Percentiles rank a stretch among this genome's conserved stretches.
Conservation (phyloP, 2,888 invertebrate species). For the Perizoma affinitatum region DNA sequence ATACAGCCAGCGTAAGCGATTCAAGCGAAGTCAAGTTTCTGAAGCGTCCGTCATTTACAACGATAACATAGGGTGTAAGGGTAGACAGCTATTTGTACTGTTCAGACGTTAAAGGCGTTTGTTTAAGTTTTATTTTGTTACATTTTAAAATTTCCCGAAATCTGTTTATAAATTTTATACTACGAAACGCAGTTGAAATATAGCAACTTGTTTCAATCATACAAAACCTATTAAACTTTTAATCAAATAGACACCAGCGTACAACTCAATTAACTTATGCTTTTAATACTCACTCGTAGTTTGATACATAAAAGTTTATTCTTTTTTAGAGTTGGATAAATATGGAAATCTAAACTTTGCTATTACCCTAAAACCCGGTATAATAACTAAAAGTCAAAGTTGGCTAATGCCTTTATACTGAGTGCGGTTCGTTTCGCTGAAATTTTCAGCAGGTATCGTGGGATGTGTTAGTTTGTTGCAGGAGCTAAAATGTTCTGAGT, state of each 20-base stretch:
- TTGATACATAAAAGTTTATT: not conserved
- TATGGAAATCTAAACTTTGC: slow-evolving; percentile 28
- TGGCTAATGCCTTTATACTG: slow-evolving; percentile 30
- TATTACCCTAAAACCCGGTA: slow-evolving; percentile 21
- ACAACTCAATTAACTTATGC: slow-evolving; percentile 62
- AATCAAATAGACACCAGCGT: slow-evolving; percentile 39
- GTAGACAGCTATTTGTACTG: no score
- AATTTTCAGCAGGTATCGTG: slow-evolving; percentile 30
- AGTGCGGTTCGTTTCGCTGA: slow-evolving; percentile 25
- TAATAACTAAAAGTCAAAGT: slow-evolving; percentile 34
- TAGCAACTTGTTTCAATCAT: slow-evolving; percentile 23
- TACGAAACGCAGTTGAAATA: slow-evolving; percentile 8
- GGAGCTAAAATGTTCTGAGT: not conserved
- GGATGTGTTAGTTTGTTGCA: slow-evolving; percentile 7
- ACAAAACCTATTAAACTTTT: slow-evolving; percentile 53
- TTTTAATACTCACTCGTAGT: slow-evolving; percentile 2
- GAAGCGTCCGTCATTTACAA: no score
- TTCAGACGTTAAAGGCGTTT: no score
- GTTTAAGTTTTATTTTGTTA: no score
- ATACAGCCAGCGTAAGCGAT: no score
- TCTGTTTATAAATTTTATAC: no score
- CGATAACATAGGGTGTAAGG: no score
- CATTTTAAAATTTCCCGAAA: no score
- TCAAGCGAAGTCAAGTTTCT: no score
- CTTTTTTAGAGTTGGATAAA: slow-evolving; percentile 38